These are phyloP conservation scores for Toxotes jaculatrix DNA, from an alignment of 2,113 vertebrate genomes.

Conservation along the genomic window DNA sequence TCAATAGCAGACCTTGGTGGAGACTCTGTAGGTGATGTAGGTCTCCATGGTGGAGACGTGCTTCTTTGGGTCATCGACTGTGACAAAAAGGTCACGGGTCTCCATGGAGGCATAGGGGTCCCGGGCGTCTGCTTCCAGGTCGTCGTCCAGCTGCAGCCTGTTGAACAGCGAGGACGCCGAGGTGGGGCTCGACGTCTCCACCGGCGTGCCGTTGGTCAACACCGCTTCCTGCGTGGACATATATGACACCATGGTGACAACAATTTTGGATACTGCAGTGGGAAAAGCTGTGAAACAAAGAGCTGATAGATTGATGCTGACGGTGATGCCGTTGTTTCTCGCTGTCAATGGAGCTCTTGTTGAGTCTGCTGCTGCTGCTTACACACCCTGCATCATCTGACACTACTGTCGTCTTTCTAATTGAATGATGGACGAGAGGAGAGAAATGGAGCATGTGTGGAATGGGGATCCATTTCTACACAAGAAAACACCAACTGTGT, in stretches of 20 bases:
- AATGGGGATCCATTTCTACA: background rate
- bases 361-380: conserved; percentile 1
- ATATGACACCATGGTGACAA: conserved; percentile 18
- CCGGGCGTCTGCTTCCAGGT: conserved; percentile 88
- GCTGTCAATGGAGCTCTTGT: conserved; percentile 68
- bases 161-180: conserved; percentile 94
- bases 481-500: background rate
- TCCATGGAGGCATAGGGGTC: conserved; percentile 90
- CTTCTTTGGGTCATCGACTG: conserved; percentile 97
- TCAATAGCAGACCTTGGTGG: conserved; percentile 89
- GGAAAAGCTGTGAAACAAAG: conserved; percentile 52
- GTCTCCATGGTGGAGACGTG: conserved; percentile 99
- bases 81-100: conserved; percentile 96
- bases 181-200: conserved; percentile 92
- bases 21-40: conserved; percentile 96
- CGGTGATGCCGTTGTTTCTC: conserved; percentile 29
- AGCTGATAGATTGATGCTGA: conserved; percentile 39
- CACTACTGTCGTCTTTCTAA: conserved; percentile 14
- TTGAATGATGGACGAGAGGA: conserved; percentile 35
- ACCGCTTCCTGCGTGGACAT: conserved; percentile 86
- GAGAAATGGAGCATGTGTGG: conserved; percentile 10
- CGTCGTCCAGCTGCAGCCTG: conserved; percentile 94
- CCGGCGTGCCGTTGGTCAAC: conserved; percentile 93
- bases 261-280: background rate
- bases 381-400: conserved; percentile 34